Conservation (phyloP, 2,888 invertebrate genomes). For the Ornithoptera alexandrae region DNA sequence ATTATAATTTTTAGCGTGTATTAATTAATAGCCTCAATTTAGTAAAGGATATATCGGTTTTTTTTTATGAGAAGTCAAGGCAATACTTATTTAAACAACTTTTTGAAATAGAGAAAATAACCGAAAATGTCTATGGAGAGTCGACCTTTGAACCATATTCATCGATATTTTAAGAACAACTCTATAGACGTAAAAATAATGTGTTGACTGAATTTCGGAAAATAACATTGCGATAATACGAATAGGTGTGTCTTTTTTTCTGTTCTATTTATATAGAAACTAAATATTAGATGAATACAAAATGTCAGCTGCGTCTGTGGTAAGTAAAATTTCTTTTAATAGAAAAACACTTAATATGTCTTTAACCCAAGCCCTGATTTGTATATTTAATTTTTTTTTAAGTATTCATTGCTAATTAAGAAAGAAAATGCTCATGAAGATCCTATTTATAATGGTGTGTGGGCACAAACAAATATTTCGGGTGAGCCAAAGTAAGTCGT, state of each 20-base stretch:
- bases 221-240: neutral
- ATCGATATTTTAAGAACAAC: no score
- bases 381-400: constrained; percentile 30
- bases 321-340: constrained; percentile 28
- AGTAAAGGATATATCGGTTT: no score
- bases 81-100: no score
- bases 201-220: neutral
- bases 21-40: no score
- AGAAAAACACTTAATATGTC: neutral
- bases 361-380: neutral
- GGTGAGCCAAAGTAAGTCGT: constrained; percentile 68
- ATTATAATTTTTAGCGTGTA: no score
- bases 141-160: no score
- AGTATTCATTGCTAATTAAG: constrained; percentile 86
- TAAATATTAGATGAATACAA: neutral
- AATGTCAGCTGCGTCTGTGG: constrained; percentile 35
- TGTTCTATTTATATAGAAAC: neutral
- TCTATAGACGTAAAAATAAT: neutral
- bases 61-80: no score
- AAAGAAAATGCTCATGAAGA: constrained; percentile 94
- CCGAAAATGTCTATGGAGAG: no score
- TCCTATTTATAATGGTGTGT: constrained; percentile 94
- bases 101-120: no score
- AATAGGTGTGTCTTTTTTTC: neutral
- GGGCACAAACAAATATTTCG: constrained; percentile 83